Percentiles rank a stretch among this genome's conserved stretches.
Conservation (phyloP, 2,113 vertebrate genomes). For the Oryzias javanicus region DNA sequence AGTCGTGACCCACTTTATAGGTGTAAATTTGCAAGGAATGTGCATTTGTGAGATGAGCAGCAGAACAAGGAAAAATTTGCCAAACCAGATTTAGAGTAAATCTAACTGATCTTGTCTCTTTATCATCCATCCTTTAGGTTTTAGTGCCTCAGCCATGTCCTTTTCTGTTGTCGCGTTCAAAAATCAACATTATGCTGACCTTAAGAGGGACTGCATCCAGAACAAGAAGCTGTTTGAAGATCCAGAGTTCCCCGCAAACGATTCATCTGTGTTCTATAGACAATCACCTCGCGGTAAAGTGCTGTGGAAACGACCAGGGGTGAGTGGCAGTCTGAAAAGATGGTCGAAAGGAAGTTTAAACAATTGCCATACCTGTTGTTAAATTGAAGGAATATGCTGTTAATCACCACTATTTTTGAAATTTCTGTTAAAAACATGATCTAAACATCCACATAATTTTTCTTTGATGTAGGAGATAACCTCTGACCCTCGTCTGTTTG, state of each 20-base stretch:
- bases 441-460: not conserved
- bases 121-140: slow-evolving; percentile 36
- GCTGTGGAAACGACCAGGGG: slow-evolving; percentile 90
- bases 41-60: too few relatives aligned
- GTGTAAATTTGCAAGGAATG: too few relatives aligned
- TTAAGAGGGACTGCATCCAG: slow-evolving; percentile 81
- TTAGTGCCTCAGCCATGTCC: slow-evolving; percentile 72
- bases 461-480: slow-evolving; percentile 80
- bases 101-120: slow-evolving; percentile 20
- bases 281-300: slow-evolving; percentile 74
- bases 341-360: not conserved
- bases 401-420: too few relatives aligned
- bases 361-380: not conserved
- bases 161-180: slow-evolving; percentile 74
- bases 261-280: slow-evolving; percentile 83
- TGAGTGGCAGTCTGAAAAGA: slow-evolving; percentile 52
- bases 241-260: slow-evolving; percentile 83
- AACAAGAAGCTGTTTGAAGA: slow-evolving; percentile 85
- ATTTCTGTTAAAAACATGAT: not conserved
- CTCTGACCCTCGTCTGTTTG: slow-evolving; percentile 81
- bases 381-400: not conserved
- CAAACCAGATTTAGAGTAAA: not conserved
- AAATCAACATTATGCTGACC: slow-evolving; percentile 82
- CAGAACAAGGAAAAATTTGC: too few relatives aligned
- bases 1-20: too few relatives aligned